Conservation (phyloP, 2,113 vertebrate species). For the Cyprinodon variegatus region DNA sequence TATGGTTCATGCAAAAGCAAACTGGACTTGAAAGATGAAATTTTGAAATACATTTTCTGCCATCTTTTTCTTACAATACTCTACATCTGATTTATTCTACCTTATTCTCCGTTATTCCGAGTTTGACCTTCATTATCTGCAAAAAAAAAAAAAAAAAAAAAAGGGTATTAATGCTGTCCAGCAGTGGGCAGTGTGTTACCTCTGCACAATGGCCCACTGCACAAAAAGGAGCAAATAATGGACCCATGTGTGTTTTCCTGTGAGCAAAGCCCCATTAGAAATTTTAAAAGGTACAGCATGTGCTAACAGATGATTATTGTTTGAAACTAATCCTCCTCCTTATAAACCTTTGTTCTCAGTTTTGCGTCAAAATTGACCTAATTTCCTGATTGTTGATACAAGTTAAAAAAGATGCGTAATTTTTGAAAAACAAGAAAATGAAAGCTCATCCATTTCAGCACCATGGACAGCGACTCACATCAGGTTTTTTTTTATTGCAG, state of each 20-base stretch:
- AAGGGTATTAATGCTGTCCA: slow-evolving; percentile 53
- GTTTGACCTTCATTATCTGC: slow-evolving; percentile 74
- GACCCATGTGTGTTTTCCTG: slow-evolving; percentile 30
- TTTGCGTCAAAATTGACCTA: neutral
- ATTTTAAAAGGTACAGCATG: slow-evolving; percentile 26
- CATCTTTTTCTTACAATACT: neutral
- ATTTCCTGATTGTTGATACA: slow-evolving; percentile 13
- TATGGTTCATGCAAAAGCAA: neutral
- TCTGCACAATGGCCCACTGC: slow-evolving; percentile 51
- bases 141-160: slow-evolving; percentile 41
- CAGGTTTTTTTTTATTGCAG: neutral
- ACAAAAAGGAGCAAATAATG: slow-evolving; percentile 40
- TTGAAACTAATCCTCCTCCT: neutral
- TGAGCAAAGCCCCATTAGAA: slow-evolving; percentile 7
- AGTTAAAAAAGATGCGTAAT: slow-evolving; percentile 29
- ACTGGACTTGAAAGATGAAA: neutral
- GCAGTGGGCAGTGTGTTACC: slow-evolving; percentile 74
- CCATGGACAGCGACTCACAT: slow-evolving; percentile 67
- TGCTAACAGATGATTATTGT: slow-evolving; percentile 1
- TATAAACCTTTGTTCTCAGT: slow-evolving; percentile 1
- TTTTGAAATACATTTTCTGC: neutral
- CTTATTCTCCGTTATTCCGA: slow-evolving; percentile 15
- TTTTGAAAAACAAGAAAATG: slow-evolving; percentile 29
- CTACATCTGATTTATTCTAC: slow-evolving; percentile 14
- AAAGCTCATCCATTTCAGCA: slow-evolving; percentile 51